Conservation (phyloP, 2,113 vertebrate species). For the Podocnemis expansa region DNA sequence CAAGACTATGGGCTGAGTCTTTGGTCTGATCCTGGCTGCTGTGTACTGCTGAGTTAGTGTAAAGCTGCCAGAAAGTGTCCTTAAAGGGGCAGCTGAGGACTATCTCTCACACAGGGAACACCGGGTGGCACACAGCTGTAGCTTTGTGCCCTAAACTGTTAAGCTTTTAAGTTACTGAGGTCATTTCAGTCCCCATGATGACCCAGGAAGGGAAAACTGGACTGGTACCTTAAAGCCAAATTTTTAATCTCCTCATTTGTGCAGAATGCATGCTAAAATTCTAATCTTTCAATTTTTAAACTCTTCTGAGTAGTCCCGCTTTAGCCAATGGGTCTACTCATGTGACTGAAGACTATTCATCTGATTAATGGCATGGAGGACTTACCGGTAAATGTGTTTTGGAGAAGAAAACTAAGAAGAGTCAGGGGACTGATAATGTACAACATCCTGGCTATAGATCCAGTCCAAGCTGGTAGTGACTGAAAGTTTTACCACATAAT, state of each 20-base stretch:
- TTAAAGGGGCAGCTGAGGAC: not conserved
- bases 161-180: not conserved
- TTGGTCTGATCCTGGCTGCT: not conserved
- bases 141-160: not conserved
- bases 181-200: not conserved
- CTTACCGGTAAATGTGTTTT: not conserved
- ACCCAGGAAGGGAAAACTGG: not conserved
- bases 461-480: not conserved
- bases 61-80: not conserved
- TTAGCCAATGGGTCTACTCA: not conserved
- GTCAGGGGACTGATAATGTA: too few relatives aligned
- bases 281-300: not conserved
- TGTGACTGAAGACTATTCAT: not conserved
- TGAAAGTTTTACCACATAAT: not conserved
- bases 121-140: not conserved
- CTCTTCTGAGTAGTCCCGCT: not conserved
- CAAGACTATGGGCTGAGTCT: not conserved
- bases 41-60: not conserved
- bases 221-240: not conserved
- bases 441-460: not conserved
- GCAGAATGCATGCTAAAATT: not conserved
- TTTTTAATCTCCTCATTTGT: not conserved
- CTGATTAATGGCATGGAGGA: not conserved
- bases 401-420: not conserved
- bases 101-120: not conserved